Base-by-base conservation (phyloP, 1,140 invertebrate genomes). In the Pristionchus pacificus region DNA sequence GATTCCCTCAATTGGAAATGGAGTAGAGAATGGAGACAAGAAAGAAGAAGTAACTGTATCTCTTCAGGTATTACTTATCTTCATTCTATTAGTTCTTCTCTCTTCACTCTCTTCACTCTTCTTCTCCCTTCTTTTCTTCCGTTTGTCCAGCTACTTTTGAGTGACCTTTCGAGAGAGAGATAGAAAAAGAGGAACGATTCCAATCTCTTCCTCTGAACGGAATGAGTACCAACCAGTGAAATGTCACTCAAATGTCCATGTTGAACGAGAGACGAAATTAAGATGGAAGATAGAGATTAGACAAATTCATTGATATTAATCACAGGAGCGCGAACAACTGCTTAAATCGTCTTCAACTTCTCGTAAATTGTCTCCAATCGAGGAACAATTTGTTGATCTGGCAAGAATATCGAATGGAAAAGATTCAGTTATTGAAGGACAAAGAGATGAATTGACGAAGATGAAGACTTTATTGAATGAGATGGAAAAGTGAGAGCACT, bases 331-430 rank as follows among this genome's bases (percentile, higher is more conserved):
- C 10, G 38, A 68, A 61, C 58, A 27, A 13, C 38, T 68, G 0
- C 57, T 68, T 10, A 25, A n/a, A n/a, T n/a, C n/a, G n/a, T n/a
- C 29, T 1, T 30, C 67, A 13, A 0, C 67, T 28, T 24, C 6
- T 57, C 57, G 67, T n/a, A 25, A 73, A n/a, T 57, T 75, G 59
- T 68, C 65, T 29, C 76, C 76, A 0, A 59, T 77, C 30, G 76
- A 77, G 55, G 70, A 75, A 61, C 76, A 77, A 67, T 77, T 77
- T 61, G 65, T 77, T 13, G 76, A 77, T 70, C 60, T 77, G 27
- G 75, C 75, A 2, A 38, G 67, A 30, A 77, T 77, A 55, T 75
- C 73, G 3, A 73, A 66, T 2, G 76, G 38, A 10, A 77, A 77
- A 68, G 76, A 77, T 68, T 60, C 60, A 6, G 71, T 77, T 31